Evolutionary conservation across 1,140 invertebrate genomes (phyloP).

Genomic region (Sinella curviseta): DNA sequence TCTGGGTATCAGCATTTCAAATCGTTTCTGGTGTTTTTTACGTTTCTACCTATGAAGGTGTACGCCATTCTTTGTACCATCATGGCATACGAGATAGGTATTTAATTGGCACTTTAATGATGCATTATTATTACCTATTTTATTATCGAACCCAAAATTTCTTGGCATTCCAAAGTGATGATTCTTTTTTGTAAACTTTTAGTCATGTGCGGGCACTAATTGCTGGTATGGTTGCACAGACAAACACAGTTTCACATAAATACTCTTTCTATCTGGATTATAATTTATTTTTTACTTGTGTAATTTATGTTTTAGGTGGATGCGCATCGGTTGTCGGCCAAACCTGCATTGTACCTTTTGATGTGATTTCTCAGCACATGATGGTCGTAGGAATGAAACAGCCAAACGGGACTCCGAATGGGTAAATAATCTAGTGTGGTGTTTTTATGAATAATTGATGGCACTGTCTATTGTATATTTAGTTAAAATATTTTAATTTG

Average conservation of each 20-base stretch:
- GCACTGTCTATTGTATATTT: too few species aligned
- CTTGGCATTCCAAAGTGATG: not conserved
- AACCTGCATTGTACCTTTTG: constrained; percentile 94
- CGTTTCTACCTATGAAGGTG: constrained; percentile 92
- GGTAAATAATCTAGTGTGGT: too few species aligned
- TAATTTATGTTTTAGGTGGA: constrained; percentile 63
- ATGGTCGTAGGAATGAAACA: constrained; percentile 77
- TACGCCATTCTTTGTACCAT: constrained; percentile 74
- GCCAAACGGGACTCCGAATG: not conserved
- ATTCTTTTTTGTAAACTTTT: constrained; percentile 32
- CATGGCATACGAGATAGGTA: constrained; percentile 58
- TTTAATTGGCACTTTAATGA: constrained; percentile 64
- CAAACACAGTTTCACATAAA: too few species aligned
- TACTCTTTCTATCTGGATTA: not conserved
- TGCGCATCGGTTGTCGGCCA: constrained; percentile 89
- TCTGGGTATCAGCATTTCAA: constrained; percentile 87
- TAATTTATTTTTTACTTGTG: not conserved
- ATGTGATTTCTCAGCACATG: constrained; percentile 92
- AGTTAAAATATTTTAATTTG: too few species aligned
- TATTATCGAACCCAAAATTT: constrained; percentile 27
- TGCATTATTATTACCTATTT: constrained; percentile 55
- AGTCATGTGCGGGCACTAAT: constrained; percentile 52
- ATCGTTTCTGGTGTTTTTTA: constrained; percentile 87
- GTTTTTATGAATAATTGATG: too few species aligned
- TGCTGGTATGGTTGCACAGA: constrained; percentile 45